A percentile compares a stretch with the other conserved stretches of the same genome.
These are phyloP conservation scores for Forficula auricularia DNA, from an alignment of 1,140 invertebrate genomes.

Conservation along the genomic window DNA sequence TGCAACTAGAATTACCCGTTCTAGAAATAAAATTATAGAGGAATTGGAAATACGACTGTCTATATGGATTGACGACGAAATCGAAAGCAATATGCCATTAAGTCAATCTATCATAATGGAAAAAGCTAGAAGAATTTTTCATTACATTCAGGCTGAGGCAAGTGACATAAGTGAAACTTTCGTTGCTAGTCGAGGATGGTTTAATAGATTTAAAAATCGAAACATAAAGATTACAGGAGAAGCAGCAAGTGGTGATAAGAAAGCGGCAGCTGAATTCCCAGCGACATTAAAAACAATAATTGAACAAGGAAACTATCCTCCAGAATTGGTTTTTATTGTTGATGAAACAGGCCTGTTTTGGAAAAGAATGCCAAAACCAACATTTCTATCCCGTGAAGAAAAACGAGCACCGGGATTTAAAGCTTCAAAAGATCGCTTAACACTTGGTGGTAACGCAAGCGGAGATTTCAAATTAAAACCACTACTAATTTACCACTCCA, in stretches of 20 bases:
- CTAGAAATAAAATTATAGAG: too few relatives aligned
- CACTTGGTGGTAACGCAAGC: slow-evolving; percentile 24
- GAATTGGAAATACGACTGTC: too few relatives aligned
- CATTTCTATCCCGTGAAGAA: slow-evolving; percentile 23
- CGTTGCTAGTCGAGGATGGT: slow-evolving; percentile 23
- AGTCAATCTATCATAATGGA: too few relatives aligned
- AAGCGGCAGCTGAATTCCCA: slow-evolving; percentile 19
- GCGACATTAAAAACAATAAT: slow-evolving; percentile 23
- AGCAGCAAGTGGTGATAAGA: slow-evolving; percentile 20
- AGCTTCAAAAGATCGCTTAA: slow-evolving; percentile 27
- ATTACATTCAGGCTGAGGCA: too few relatives aligned
- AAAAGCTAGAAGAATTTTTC: too few relatives aligned
- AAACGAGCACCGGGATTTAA: slow-evolving; percentile 25
- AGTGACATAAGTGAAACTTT: slow-evolving; percentile 14
- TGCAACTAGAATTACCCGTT: too few relatives aligned
- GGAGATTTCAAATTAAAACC: slow-evolving; percentile 27
- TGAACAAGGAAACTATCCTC: slow-evolving; percentile 20
- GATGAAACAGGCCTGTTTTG: slow-evolving; percentile 28
- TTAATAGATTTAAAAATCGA: slow-evolving; percentile 22
- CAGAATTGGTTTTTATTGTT: slow-evolving; percentile 25
- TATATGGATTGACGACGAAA: too few relatives aligned
- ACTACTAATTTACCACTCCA: slow-evolving; percentile 25
- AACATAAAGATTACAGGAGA: slow-evolving; percentile 22
- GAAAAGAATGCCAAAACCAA: slow-evolving; percentile 28
- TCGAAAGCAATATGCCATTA: too few relatives aligned